Conservation (phyloP, 2,888 invertebrate genomes). For the Chymomyza caudatula region DNA sequence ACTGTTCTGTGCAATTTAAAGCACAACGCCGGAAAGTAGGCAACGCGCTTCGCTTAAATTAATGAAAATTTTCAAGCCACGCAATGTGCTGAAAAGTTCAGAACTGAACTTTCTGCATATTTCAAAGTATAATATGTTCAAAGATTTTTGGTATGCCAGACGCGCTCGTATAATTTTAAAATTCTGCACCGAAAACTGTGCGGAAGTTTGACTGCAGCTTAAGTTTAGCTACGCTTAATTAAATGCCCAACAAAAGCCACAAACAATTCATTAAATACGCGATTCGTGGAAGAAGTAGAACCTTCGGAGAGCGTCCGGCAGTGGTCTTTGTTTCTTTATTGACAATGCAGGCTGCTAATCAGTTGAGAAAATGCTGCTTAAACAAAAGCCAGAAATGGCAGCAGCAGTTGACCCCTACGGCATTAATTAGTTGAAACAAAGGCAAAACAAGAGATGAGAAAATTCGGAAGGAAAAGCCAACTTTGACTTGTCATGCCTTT, state of each 20-base stretch:
- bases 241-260: conserved; percentile 51
- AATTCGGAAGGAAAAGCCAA: conserved; percentile 17
- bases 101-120: conserved; percentile 18
- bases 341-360: conserved; percentile 64
- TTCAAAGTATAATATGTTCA: conserved; percentile 60
- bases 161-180: conserved; percentile 28
- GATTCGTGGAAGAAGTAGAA: conserved; percentile 17
- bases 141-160: conserved; percentile 55
- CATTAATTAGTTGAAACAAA: conserved; percentile 54
- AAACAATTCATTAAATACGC: conserved; percentile 54
- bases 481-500: not conserved
- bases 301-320: not conserved
- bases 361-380: conserved; percentile 56
- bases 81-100: not conserved
- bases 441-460: conserved; percentile 31
- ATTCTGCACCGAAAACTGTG: not conserved
- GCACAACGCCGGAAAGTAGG: conserved; percentile 22
- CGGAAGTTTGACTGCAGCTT: conserved; percentile 53
- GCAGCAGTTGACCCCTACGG: conserved; percentile 17
- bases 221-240: conserved; percentile 57
- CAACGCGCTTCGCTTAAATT: conserved; percentile 22
- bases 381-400: conserved; percentile 44
- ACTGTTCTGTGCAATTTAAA: conserved; percentile 57
- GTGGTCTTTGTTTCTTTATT: conserved; percentile 32
- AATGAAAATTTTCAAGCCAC: conserved; percentile 4